Conservation (phyloP, 2,888 invertebrate genomes). For the Liposcelis brunnea region DNA sequence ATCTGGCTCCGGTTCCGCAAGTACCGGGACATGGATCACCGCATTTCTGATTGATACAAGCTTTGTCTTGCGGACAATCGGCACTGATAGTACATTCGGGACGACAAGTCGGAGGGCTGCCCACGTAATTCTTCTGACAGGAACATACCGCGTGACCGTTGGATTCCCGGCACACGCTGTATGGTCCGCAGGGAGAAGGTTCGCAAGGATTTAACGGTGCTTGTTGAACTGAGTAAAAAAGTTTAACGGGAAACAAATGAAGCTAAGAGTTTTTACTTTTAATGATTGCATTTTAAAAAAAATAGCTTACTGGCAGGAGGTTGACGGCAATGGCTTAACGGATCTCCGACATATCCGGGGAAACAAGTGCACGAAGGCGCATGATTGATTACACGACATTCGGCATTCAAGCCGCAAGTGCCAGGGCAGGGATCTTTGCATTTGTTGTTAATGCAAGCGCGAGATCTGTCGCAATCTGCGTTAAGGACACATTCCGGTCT, state of each 20-base stretch:
- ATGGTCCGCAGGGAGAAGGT: slow-evolving; percentile 59
- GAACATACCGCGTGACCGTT: slow-evolving; percentile 55
- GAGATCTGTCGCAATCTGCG: slow-evolving; percentile 22
- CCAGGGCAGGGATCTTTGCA: slow-evolving; percentile 25
- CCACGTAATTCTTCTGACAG: slow-evolving; percentile 48
- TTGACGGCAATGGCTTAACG: slow-evolving; percentile 17
- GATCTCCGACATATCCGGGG: slow-evolving; percentile 22
- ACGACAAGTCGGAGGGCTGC: slow-evolving; percentile 55
- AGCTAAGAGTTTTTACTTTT: no score
- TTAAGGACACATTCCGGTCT: slow-evolving; percentile 20
- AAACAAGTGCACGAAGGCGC: slow-evolving; percentile 23
- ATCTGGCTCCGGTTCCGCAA: slow-evolving; percentile 55
- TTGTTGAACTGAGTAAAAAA: slow-evolving; percentile 12
- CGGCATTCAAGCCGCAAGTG: slow-evolving; percentile 22
- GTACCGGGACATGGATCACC: slow-evolving; percentile 54
- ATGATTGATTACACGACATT: slow-evolving; percentile 22
- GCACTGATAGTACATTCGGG: slow-evolving; percentile 63
- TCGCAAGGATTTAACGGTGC: slow-evolving; percentile 37
- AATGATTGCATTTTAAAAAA: not conserved
- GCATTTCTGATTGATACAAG: slow-evolving; percentile 60
- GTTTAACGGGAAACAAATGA: slow-evolving; percentile 8
- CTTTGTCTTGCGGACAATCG: slow-evolving; percentile 51
- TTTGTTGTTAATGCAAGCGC: slow-evolving; percentile 25
- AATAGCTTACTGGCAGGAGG: slow-evolving; percentile 22
- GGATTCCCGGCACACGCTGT: slow-evolving; percentile 44